Base-by-base conservation (phyloP, 64 coral and sea anemone species). In the Montipora cactus region DNA sequence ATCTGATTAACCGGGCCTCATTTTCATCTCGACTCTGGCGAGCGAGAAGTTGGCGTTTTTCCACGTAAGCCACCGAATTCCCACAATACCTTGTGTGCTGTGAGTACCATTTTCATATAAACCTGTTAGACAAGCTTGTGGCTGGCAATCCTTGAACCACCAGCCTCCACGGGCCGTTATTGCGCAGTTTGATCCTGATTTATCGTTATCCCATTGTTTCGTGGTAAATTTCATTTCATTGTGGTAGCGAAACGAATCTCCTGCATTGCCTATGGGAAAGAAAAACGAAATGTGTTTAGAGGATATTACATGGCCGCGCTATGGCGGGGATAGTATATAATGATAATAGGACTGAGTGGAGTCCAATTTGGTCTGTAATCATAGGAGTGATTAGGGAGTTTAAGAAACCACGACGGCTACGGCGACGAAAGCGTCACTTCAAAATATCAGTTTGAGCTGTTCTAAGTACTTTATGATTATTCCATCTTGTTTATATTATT, bases 121-220 rank as follows among this genome's bases (percentile, higher is more conserved):
- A 12, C 80, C 91, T 16, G 82, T 93, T 2, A 93, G 81, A 21
- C 83, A 76, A 14, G 44, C 80, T 16, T 23, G 5, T 37, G 37
- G 37, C 37, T 47, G 69, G 59, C 91, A 93, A 21, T 87, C 50
- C 7, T 87, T 79, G 16, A 67, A 93, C 91, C 91, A 93, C 91
- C 91, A 93, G 15, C 91, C 91, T 6, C 91, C 81, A 2, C 5
- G 20, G 10, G 51, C 82, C 55, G 10, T 13, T 2, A 48, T 13
- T 12, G 82, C 91, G n/a, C 91, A 93, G 55, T 78, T 51, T 2
- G 44, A 47, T 5, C 2, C 1, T 7, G 73, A 67, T 0, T 3
- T n/a, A 23, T 93, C 91, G 3, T 66, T 18, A 13, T 93, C 91
- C 3, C 1, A n/a, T 44, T 88, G 50, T 23, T 44, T 44, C 0